Conservation (phyloP, 2,888 invertebrate genomes). For the Stenotaenia linearis region DNA sequence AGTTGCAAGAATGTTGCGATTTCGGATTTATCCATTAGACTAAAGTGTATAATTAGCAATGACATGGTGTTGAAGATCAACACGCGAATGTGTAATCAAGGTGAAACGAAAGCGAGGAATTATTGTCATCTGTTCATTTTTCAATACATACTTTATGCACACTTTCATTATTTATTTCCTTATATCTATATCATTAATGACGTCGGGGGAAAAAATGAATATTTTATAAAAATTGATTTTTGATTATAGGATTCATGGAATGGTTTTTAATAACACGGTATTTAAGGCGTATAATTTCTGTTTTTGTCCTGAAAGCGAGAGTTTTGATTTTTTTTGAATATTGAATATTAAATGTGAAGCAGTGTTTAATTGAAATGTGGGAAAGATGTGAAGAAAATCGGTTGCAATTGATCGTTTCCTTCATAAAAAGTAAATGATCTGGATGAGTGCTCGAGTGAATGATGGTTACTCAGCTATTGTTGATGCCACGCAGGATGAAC, state of each 20-base stretch:
- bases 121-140: neutral
- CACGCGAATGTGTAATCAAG: constrained; percentile 10
- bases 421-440: neutral
- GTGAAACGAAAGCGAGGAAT: neutral
- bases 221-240: neutral
- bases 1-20: neutral
- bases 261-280: neutral
- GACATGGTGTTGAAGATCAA: neutral
- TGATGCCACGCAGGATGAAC: neutral
- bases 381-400: neutral
- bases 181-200: neutral
- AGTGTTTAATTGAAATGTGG: neutral
- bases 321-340: neutral
- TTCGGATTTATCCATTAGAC: neutral
- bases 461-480: neutral
- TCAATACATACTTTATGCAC: neutral
- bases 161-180: neutral
- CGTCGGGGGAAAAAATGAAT: neutral
- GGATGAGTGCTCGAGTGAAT: neutral
- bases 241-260: neutral
- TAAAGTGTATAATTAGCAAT: neutral
- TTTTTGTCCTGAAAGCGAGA: neutral
- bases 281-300: neutral
- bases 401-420: neutral
- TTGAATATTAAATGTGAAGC: neutral